A percentile compares a stretch with the other conserved stretches of the same genome.
These are phyloP conservation scores for Eupeodes corollae DNA, from an alignment of 1,140 invertebrate species.

Conservation along the genomic window DNA sequence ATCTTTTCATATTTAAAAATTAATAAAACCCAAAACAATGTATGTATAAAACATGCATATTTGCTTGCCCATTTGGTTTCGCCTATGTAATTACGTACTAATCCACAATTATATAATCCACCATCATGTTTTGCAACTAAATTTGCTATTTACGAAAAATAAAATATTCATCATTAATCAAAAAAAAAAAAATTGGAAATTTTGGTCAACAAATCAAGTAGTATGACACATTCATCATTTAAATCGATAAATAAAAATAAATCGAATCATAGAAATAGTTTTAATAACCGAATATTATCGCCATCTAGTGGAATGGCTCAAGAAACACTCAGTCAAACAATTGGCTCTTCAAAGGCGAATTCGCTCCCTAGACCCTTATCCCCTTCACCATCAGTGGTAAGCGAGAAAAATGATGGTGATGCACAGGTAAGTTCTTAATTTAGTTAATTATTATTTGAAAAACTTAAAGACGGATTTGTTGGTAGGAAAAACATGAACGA, in stretches of 20 bases:
- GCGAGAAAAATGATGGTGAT: conserved; percentile 56
- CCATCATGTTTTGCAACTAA: too few species aligned
- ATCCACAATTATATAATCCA: too few species aligned
- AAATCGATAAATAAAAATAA: too few species aligned
- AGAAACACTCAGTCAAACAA: conserved; percentile 48
- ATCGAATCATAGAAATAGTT: background rate
- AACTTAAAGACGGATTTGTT: background rate
- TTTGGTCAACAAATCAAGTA: background rate
- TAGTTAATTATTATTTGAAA: background rate
- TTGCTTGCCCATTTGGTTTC: background rate
- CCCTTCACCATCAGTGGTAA: conserved; percentile 69
- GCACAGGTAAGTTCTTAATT: conserved; percentile 16
- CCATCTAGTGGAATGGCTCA: conserved; percentile 52
- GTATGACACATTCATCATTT: background rate
- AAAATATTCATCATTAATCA: too few species aligned
- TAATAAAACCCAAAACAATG: background rate
- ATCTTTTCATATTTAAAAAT: background rate
- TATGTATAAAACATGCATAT: background rate
- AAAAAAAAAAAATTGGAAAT: background rate
- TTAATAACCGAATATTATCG: conserved; percentile 41
- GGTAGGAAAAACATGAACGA: conserved; percentile 69
- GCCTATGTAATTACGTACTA: too few species aligned
- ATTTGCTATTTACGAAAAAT: background rate
- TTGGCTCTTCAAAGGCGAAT: conserved; percentile 42
- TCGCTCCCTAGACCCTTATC: conserved; percentile 66